Evolutionary conservation across 1,140 invertebrate genomes (phyloP).

Genomic region (Panagrolaimus sp.): DNA sequence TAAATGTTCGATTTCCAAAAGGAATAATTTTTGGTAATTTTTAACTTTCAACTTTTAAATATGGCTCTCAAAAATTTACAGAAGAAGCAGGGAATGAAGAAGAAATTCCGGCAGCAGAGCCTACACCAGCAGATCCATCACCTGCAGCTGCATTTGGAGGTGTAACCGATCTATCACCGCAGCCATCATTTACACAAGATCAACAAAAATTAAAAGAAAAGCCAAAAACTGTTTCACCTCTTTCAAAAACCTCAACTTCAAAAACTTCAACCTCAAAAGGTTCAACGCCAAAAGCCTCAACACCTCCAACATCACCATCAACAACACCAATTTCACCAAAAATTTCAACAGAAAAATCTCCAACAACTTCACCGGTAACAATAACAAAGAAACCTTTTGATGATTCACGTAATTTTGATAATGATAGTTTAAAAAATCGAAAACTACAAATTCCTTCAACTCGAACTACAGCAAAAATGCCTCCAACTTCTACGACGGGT

Average conservation of each 20-base stretch:
- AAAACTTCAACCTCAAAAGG: neutral
- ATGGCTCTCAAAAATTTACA: neutral
- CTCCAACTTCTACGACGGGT: too few species aligned
- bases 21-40: neutral
- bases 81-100: neutral
- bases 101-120: neutral
- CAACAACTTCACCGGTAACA: too few species aligned
- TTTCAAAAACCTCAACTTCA: neutral
- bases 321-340: too few species aligned
- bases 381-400: too few species aligned
- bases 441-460: too few species aligned
- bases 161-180: neutral
- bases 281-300: neutral
- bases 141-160: too few species aligned
- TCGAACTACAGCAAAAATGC: too few species aligned
- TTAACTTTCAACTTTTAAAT: neutral
- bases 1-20: neutral
- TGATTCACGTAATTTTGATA: too few species aligned
- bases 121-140: too few species aligned
- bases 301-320: too few species aligned
- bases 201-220: neutral
- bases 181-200: neutral
- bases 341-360: too few species aligned
- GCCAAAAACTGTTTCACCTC: neutral
- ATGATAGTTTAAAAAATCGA: too few species aligned